Base-by-base conservation (phyloP, 2,888 invertebrate species). In the Embidobia sp. region DNA sequence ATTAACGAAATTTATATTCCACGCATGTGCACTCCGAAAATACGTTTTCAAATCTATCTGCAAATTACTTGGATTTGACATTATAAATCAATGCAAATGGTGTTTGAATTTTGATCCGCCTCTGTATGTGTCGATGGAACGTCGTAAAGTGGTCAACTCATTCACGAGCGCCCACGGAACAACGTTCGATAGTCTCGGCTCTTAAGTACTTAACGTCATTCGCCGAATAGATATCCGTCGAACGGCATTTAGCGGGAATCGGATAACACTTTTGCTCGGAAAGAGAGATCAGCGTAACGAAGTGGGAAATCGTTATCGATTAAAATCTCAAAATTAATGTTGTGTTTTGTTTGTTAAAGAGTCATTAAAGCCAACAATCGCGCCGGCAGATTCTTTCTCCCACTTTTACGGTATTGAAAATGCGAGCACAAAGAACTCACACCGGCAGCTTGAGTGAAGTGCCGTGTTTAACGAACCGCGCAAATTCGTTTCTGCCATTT, bases 401-500 rank as follows among this genome's bases (percentile, higher is more conserved):
- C 27, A 4, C 27, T 4, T 42, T n/a, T 7, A 13, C 22, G 27
- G 40, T 26, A 29, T 48, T 31, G 46, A 33, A 51, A 59, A 53
- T 42, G 44, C 35, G n/a, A 26, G 26, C 44, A 31, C 44, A 27
- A 13, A 10, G n/a, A 16, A 18, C 22, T 42, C 44, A 15, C 31
- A 44, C 48, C 18, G 44, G 10, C 7, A 26, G n/a, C 13, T 3
- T 19, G 31, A 48, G 46, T 29, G 42, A 63, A 55, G 72, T 72
- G 29, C 48, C 40, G 22, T 63, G 63, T 51, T 61, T 55, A 72
- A 63, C 72, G 72, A 72, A 51, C 63, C 55, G 18, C 64, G 42
- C 63, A 64, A 64, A 55, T 64, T 64, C 55, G 55, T 73, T 72
- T 33, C 33, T 72, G 35, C 53, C 22, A 42, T 72, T 63, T 55